Evolutionary conservation across 2,797 vertebrate genomes (phyloP).

Genomic region (Peromyscus aztecus): DNA sequence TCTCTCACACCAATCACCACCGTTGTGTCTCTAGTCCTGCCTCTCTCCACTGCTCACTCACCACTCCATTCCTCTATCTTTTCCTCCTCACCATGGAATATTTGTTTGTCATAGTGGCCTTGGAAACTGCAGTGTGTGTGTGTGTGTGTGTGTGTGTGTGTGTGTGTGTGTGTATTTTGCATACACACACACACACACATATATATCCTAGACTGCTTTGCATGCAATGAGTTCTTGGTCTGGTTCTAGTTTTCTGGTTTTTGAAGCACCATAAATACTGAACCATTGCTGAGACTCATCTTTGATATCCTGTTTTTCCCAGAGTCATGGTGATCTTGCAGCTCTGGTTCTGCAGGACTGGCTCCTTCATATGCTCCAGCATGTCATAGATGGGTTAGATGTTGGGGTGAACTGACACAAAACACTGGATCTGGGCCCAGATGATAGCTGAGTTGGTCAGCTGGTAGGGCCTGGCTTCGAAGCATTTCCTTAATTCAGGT

Average conservation of each 20-base stretch:
- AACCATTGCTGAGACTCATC: not conserved
- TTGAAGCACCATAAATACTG: not conserved
- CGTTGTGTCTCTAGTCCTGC: not conserved
- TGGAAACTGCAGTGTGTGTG: not conserved
- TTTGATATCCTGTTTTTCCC: not conserved
- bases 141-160: no score
- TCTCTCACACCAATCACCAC: not conserved
- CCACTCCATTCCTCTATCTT: not conserved
- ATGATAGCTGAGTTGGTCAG: not conserved
- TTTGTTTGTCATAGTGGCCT: not conserved
- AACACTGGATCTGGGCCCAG: not conserved
- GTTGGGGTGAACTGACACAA: not conserved
- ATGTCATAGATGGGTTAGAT: not conserved
- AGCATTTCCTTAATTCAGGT: not conserved
- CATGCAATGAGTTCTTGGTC: not conserved
- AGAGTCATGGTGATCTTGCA: not conserved
- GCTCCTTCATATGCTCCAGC: not conserved
- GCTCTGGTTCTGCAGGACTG: not conserved
- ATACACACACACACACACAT: not conserved
- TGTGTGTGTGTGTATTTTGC: not conserved
- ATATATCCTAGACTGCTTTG: not conserved
- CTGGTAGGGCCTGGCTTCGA: not conserved
- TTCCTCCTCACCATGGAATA: not conserved
- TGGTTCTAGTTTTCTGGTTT: not conserved
- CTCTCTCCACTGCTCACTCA: not conserved